Conservation (phyloP, 37 sponge, comb jelly and placozoan species). For the Agelas oroides region DNA sequence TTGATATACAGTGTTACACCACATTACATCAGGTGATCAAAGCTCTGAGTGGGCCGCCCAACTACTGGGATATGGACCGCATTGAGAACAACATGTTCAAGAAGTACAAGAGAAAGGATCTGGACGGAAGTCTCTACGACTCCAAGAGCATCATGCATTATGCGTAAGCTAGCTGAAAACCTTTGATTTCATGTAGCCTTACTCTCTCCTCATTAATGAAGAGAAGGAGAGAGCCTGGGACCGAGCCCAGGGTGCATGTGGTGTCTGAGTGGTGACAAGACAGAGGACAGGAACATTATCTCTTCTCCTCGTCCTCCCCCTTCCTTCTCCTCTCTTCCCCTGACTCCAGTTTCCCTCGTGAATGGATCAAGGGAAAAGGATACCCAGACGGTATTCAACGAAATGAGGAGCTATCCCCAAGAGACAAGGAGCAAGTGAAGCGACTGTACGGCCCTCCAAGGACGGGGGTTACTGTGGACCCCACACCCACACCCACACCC, state of each 20-base stretch:
- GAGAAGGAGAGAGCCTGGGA: no score
- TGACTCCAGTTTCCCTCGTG: constrained; percentile 67
- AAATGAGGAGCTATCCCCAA: constrained; percentile 50
- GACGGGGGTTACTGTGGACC: not conserved
- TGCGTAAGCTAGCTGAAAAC: constrained; percentile 22
- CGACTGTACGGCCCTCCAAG: constrained; percentile 65
- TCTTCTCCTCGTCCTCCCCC: no score
- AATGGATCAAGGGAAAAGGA: constrained; percentile 65
- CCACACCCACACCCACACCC: not conserved
- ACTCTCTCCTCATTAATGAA: no score
- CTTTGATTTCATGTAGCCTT: no score
- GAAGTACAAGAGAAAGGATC: constrained; percentile 61
- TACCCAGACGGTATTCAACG: constrained; percentile 54
- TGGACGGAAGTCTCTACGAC: constrained; percentile 58
- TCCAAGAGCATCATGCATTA: constrained; percentile 72
- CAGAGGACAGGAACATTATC: no score
- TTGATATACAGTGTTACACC: no score
- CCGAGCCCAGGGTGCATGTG: no score
- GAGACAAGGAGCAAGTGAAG: constrained; percentile 56
- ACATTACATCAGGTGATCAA: constrained; percentile 37
- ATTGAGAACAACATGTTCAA: constrained; percentile 71
- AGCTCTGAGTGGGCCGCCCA: constrained; percentile 57
- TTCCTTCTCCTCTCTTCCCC: no score
- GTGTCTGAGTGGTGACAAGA: no score
- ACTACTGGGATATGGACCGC: constrained; percentile 65